Conservation (phyloP, 2,797 vertebrate species). For the Chelon labrosus region DNA sequence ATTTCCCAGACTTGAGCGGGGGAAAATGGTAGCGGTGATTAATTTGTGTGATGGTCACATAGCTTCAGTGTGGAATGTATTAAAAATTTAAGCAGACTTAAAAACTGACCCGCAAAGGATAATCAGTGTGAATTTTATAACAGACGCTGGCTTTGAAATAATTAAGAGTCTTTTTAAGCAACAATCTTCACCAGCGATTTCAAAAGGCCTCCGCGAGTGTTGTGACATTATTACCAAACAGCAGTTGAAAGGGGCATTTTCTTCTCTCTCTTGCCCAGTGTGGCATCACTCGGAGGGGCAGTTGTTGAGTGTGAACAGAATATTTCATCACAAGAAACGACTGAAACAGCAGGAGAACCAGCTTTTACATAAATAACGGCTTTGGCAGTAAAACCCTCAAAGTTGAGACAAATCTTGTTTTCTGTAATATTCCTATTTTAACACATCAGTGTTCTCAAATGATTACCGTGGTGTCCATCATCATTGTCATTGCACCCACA, state of each 20-base stretch:
- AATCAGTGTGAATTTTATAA: slow-evolving; percentile 41
- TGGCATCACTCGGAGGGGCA: slow-evolving; percentile 18
- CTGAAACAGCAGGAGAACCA: slow-evolving; percentile 6
- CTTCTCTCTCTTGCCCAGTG: neutral
- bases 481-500: neutral
- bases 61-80: slow-evolving; percentile 50
- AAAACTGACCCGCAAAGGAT: slow-evolving; percentile 55
- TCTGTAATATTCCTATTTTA: slow-evolving; percentile 16
- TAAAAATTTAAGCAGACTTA: slow-evolving; percentile 59
- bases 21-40: slow-evolving; percentile 26
- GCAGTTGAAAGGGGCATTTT: neutral
- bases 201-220: slow-evolving; percentile 12
- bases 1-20: slow-evolving; percentile 29
- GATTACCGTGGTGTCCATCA: neutral
- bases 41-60: slow-evolving; percentile 62
- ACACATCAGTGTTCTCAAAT: slow-evolving; percentile 7
- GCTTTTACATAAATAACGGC: slow-evolving; percentile 16
- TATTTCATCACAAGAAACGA: slow-evolving; percentile 28
- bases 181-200: slow-evolving; percentile 27
- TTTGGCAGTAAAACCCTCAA: slow-evolving; percentile 30
- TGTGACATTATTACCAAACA: slow-evolving; percentile 40
- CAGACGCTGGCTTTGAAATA: slow-evolving; percentile 49
- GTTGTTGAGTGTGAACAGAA: slow-evolving; percentile 3
- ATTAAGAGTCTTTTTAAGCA: slow-evolving; percentile 43
- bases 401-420: slow-evolving; percentile 24